Evolutionary conservation across 2,113 vertebrate species (phyloP).

Genomic region (Nannospalax galili): DNA sequence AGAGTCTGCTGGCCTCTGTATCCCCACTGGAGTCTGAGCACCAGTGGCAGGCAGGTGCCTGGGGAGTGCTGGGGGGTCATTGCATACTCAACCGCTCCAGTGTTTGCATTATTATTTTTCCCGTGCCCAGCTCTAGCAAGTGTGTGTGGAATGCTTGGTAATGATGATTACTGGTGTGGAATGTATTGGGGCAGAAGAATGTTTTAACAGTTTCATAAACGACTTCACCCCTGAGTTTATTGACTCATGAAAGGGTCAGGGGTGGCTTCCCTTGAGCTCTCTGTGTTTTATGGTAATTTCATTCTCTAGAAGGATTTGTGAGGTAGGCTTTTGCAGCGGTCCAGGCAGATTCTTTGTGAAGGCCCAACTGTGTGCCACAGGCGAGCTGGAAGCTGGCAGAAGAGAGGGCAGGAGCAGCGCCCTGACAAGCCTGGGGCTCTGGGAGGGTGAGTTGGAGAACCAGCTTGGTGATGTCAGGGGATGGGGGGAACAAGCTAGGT

Average conservation of each 20-base stretch:
- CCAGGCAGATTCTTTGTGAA: background rate
- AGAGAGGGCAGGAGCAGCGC: background rate
- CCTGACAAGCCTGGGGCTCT: background rate
- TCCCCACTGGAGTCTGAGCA: background rate
- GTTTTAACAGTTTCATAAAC: constrained; percentile 21
- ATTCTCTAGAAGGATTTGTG: background rate
- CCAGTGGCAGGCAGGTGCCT: background rate
- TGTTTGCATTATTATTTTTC: rapidly evolving
- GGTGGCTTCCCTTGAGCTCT: background rate
- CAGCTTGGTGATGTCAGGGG: too few species aligned
- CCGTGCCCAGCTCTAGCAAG: background rate
- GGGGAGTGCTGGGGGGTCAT: too few species aligned
- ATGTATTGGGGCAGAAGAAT: constrained; percentile 37
- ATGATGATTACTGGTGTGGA: background rate
- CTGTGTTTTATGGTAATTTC: background rate
- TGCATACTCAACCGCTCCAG: too few species aligned
- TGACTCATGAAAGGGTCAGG: constrained; percentile 8
- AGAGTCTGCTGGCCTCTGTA: rapidly evolving
- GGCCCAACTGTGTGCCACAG: background rate
- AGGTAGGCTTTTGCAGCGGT: background rate
- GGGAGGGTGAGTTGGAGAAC: background rate
- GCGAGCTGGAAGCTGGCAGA: background rate
- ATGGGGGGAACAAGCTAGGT: background rate
- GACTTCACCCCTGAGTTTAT: constrained; percentile 29
- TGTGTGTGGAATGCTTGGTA: background rate